A percentile compares a stretch with the other conserved stretches of the same genome.
Evolutionary conservation across 2,888 invertebrate species (phyloP).

Genomic region (Melieria omissa): DNA sequence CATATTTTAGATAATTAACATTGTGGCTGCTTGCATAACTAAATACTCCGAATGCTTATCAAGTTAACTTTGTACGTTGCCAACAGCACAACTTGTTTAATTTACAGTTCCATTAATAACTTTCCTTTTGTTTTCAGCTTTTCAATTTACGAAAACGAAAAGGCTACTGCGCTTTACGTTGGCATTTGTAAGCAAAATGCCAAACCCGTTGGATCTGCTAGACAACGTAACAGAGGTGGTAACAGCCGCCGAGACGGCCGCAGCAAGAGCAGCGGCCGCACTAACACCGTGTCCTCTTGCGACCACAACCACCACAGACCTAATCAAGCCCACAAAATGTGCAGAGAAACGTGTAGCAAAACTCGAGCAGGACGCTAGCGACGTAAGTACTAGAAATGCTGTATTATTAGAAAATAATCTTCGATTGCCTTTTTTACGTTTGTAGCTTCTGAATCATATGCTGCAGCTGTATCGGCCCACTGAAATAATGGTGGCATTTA

Average conservation of each 20-base stretch:
- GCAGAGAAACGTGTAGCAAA: constrained; percentile 19
- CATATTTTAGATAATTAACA: too few species aligned
- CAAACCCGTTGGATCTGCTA: too few species aligned
- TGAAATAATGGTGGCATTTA: constrained; percentile 91
- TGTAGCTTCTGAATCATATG: constrained; percentile 73
- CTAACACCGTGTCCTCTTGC: neutral
- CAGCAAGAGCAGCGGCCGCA: neutral
- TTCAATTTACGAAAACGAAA: too few species aligned
- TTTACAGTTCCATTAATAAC: too few species aligned
- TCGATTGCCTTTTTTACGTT: constrained; percentile 40
- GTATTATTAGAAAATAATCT: neutral
- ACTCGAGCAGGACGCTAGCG: constrained; percentile 16
- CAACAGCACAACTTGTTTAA: too few species aligned
- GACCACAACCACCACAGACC: constrained; percentile 10
- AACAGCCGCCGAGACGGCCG: neutral
- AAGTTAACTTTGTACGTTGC: too few species aligned
- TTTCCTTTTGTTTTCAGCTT: too few species aligned
- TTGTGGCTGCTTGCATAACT: too few species aligned
- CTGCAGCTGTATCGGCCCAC: constrained; percentile 74
- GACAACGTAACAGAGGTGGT: too few species aligned
- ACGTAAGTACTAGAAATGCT: constrained; percentile 1
- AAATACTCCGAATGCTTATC: too few species aligned
- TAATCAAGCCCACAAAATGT: constrained; percentile 17
- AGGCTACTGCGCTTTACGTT: too few species aligned
- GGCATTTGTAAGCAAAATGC: too few species aligned